Evolutionary conservation across 2,113 vertebrate species (phyloP).

Genomic region (Megatriorchis doriae): DNA sequence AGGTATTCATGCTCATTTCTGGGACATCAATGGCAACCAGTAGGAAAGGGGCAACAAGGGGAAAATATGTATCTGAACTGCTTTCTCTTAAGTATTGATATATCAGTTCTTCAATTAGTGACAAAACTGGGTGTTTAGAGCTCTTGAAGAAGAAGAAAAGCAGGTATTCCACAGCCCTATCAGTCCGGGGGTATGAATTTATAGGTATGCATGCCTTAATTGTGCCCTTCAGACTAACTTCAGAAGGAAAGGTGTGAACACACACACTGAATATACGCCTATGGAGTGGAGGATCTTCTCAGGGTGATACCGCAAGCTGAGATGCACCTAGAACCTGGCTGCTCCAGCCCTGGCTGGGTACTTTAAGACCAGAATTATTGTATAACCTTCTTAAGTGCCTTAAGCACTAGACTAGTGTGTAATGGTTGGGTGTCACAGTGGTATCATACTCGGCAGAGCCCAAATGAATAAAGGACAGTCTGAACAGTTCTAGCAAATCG

Average conservation of each 20-base stretch:
- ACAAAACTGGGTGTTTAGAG: not conserved
- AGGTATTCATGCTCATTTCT: not conserved
- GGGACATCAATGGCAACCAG: not conserved
- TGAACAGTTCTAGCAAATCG: not conserved
- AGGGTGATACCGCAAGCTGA: not conserved
- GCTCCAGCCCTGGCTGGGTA: not conserved
- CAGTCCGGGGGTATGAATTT: not conserved
- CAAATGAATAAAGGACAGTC: not conserved
- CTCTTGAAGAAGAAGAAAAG: not conserved
- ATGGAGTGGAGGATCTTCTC: not conserved
- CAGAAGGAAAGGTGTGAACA: not conserved
- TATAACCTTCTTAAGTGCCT: not conserved
- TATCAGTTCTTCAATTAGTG: not conserved
- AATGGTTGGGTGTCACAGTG: not conserved
- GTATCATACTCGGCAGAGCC: not conserved
- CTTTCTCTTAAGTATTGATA: not conserved
- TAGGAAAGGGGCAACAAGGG: not conserved
- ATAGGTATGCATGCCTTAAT: not conserved
- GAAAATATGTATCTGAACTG: not conserved
- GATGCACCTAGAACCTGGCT: not conserved
- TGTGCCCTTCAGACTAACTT: not conserved
- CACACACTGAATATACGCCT: not conserved
- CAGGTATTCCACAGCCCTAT: not conserved
- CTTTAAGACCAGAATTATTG: not conserved
- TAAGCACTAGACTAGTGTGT: not conserved